phyloP scores from a whole-genome alignment of 2,113 vertebrate species.

The Toxotes jaculatrix region DNA sequence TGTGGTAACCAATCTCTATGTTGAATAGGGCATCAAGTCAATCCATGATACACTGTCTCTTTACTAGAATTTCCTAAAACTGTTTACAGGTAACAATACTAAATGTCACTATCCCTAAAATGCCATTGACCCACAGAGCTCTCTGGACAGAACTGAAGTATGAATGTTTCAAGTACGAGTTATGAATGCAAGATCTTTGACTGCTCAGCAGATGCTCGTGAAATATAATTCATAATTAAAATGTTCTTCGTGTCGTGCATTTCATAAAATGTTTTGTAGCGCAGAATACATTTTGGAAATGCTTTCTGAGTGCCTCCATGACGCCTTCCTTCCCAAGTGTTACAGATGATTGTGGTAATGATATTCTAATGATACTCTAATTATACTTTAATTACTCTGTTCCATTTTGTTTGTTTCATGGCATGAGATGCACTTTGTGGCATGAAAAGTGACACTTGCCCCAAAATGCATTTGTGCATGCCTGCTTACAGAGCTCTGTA shows the following conservation, averaged over 20 bases:
- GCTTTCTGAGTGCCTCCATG: background rate
- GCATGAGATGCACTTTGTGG: constrained; percentile 1
- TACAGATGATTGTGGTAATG: constrained; percentile 25
- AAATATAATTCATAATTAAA: constrained; percentile 34
- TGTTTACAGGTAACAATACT: background rate
- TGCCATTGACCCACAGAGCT: constrained; percentile 14
- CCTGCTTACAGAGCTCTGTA: background rate
- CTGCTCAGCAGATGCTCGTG: background rate
- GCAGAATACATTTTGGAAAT: constrained; percentile 24
- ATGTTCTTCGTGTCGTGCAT: constrained; percentile 7
- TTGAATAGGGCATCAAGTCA: background rate
- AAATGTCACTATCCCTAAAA: background rate
- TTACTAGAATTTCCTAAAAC: background rate
- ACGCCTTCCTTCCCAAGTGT: constrained; percentile 21
- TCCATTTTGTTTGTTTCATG: constrained; percentile 36
- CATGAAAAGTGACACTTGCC: constrained; percentile 28
- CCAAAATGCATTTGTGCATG: background rate
- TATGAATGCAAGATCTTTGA: constrained; percentile 18
- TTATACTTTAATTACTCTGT: constrained; percentile 47
- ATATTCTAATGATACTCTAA: constrained; percentile 34
- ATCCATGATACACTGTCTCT: background rate
- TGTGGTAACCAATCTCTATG: background rate
- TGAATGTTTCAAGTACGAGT: background rate
- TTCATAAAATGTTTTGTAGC: constrained; percentile 13
- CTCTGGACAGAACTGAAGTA: background rate